A percentile compares a stretch with the other conserved stretches of the same genome.
Evolutionary conservation across 1,140 invertebrate species (phyloP).

Genomic region (Bombus affinis): DNA sequence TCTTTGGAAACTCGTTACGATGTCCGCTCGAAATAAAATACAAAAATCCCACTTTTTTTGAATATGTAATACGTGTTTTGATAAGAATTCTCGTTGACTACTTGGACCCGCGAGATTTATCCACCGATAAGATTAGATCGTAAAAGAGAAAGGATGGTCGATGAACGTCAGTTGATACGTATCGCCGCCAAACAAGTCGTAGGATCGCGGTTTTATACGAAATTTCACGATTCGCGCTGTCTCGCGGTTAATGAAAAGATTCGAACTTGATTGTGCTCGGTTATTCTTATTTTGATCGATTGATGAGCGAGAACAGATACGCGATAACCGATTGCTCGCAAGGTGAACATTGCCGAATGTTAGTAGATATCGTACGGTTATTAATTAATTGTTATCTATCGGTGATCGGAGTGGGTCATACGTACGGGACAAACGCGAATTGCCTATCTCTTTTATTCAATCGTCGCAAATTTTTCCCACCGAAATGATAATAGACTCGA

Average conservation of each 20-base stretch:
- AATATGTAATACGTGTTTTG: not conserved
- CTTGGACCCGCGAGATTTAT: not conserved
- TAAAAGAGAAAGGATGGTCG: not conserved
- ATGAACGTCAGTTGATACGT: not conserved
- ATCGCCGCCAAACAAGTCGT: not conserved
- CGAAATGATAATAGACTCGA: not conserved
- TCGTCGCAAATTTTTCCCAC: not conserved
- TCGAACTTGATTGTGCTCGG: not conserved
- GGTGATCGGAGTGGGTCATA: not conserved
- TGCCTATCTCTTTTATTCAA: not conserved
- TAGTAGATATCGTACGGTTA: slow-evolving; percentile 1
- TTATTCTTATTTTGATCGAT: not conserved
- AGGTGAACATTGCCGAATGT: slow-evolving; percentile 7
- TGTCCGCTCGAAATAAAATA: not conserved
- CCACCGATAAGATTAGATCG: not conserved
- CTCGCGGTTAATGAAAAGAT: not conserved
- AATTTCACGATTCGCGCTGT: not conserved
- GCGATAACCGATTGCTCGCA: slow-evolving; percentile 12
- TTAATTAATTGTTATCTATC: slow-evolving; percentile 35
- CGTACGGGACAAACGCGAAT: too few species aligned
- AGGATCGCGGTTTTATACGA: not conserved
- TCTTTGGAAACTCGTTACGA: not conserved
- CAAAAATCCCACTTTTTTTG: not conserved
- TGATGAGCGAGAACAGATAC: not conserved
- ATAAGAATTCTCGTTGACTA: not conserved